Conservation (phyloP, 2,888 invertebrate species). For the Cantharis rufa region DNA sequence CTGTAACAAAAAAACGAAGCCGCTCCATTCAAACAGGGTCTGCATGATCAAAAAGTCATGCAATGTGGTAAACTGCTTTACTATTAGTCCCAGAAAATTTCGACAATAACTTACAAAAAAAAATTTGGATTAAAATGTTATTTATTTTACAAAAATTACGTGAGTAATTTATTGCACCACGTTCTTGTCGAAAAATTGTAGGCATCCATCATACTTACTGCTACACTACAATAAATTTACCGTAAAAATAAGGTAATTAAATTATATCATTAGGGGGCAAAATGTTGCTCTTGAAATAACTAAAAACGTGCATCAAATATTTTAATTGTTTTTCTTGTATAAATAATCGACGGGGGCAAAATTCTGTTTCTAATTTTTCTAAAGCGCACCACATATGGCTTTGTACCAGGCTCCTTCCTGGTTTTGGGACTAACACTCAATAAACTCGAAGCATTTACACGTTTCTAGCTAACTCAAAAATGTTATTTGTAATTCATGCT, state of each 20-base stretch:
- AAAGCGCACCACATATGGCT: neutral
- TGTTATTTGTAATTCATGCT: neutral
- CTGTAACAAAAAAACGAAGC: slow-evolving; percentile 58
- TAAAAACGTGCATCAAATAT: neutral
- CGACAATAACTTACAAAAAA: slow-evolving; percentile 5
- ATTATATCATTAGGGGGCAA: slow-evolving; percentile 1
- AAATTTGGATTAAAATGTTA: neutral
- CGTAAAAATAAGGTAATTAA: slow-evolving; percentile 3
- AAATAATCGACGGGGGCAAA: neutral
- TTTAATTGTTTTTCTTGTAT: neutral
- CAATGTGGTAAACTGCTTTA: slow-evolving; percentile 19
- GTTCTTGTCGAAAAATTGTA: neutral
- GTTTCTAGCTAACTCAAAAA: neutral
- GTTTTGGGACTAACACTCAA: neutral
- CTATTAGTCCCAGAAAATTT: slow-evolving; percentile 22
- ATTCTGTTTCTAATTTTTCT: neutral
- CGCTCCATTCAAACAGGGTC: slow-evolving; percentile 48
- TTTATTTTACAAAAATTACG: neutral
- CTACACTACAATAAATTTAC: slow-evolving; percentile 9
- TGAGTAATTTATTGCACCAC: neutral
- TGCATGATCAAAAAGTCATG: slow-evolving; percentile 27
- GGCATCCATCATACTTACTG: neutral
- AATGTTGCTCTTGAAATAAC: slow-evolving; percentile 1
- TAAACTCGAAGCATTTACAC: neutral
- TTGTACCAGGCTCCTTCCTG: neutral